These are phyloP conservation scores for Cathartes aura DNA, from an alignment of 2,113 vertebrate genomes.

Conservation along the genomic window DNA sequence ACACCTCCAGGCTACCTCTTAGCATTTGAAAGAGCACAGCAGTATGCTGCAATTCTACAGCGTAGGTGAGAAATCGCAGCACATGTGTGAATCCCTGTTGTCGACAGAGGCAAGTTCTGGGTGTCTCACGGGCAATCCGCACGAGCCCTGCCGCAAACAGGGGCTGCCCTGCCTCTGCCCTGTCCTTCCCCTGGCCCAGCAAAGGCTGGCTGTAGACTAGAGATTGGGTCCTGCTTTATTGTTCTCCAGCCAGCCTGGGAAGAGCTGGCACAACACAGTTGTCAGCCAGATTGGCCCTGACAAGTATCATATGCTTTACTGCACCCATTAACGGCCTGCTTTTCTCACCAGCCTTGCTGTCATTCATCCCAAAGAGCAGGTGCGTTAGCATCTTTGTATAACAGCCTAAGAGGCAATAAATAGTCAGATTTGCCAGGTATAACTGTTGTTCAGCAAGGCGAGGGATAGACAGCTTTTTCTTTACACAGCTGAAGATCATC, in stretches of 20 bases:
- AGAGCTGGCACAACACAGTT: neutral
- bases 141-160: neutral
- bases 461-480: neutral
- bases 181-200: neutral
- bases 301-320: slow-evolving; percentile 43
- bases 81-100: neutral
- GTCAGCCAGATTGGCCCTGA: slow-evolving; percentile 45
- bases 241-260: neutral
- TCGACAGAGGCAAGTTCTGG: neutral
- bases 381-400: neutral
- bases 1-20: neutral
- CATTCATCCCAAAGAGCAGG: neutral
- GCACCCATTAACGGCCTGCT: neutral
- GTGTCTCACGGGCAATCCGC: accelerated
- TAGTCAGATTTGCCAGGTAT: neutral
- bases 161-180: neutral
- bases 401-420: neutral
- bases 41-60: neutral
- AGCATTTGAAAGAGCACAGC: neutral
- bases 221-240: neutral
- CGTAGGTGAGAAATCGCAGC: neutral
- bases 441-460: neutral
- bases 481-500: neutral
- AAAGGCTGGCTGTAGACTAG: neutral
- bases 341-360: slow-evolving; percentile 2